These are phyloP conservation scores for Siderastrea radians DNA, from an alignment of 92 coral and sea anemone species.

Conservation along the genomic window DNA sequence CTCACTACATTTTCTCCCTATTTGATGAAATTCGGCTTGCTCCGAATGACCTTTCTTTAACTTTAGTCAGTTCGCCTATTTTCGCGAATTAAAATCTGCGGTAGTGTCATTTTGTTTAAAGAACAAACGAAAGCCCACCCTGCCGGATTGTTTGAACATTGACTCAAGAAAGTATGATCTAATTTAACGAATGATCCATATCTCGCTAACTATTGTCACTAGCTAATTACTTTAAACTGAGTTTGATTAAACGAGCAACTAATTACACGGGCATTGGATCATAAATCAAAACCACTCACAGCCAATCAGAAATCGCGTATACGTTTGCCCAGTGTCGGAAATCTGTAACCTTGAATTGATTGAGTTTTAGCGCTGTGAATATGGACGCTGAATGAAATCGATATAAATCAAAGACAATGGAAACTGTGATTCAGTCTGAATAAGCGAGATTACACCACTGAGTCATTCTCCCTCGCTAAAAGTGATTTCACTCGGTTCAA, in stretches of 20 bases:
- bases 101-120: neutral
- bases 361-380: neutral
- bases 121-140: constrained; percentile 2
- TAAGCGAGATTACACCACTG: neutral
- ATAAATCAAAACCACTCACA: neutral
- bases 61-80: neutral
- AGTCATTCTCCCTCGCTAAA: too few relatives aligned
- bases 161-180: neutral
- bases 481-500: too few relatives aligned
- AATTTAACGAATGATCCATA: neutral
- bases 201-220: neutral
- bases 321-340: neutral
- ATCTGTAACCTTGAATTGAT: neutral
- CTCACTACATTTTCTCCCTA: neutral
- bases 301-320: neutral
- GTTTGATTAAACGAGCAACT: neutral
- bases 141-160: neutral
- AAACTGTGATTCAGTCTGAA: neutral
- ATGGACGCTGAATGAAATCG: neutral
- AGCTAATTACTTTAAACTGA: neutral
- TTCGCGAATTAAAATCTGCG: too few relatives aligned
- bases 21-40: neutral
- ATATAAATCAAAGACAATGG: neutral
- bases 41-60: neutral
- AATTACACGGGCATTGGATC: neutral